Evolutionary conservation across 2,113 vertebrate species (phyloP).

Genomic region (Todiramphus chloris): DNA sequence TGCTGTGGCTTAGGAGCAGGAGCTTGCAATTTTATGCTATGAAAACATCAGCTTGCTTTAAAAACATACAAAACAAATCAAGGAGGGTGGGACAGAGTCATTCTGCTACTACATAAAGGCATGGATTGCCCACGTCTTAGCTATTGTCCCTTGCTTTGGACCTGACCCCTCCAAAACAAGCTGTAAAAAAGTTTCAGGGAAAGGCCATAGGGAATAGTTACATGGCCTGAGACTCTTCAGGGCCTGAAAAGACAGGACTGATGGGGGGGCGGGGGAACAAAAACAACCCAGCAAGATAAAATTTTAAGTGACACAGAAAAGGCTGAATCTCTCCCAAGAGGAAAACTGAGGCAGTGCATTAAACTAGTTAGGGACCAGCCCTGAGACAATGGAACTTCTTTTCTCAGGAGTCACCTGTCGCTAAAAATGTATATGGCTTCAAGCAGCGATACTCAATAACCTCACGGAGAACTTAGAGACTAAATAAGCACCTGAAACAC

Average conservation of each 20-base stretch:
- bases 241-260: background rate
- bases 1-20: background rate
- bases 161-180: background rate
- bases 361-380: background rate
- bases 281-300: background rate
- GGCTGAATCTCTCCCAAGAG: background rate
- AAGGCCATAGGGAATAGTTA: background rate
- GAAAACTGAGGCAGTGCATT: background rate
- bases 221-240: background rate
- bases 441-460: background rate
- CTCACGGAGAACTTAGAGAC: background rate
- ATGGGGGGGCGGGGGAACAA: background rate
- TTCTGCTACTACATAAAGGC: background rate
- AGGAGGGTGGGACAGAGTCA: background rate
- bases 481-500: background rate
- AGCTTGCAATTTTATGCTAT: background rate
- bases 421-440: background rate
- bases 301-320: background rate
- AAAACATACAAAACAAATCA: background rate
- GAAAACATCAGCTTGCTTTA: background rate
- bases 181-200: background rate
- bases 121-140: background rate
- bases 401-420: background rate
- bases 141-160: background rate
- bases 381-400: background rate